These are phyloP conservation scores for Cynodonichthys magdalenae DNA, from an alignment of 2,797 vertebrate genomes.

Conservation along the genomic window DNA sequence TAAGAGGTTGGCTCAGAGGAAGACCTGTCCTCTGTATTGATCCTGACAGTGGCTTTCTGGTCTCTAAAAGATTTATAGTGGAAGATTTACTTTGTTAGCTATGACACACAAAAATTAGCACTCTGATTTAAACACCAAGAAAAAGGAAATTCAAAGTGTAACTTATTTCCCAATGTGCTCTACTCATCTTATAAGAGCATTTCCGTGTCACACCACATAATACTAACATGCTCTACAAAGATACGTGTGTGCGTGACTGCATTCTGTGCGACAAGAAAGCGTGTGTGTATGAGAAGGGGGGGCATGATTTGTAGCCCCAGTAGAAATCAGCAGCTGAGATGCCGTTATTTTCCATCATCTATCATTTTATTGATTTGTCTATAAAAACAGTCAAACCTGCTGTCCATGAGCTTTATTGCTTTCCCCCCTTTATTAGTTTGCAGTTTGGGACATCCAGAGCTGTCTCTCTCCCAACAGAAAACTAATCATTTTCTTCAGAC, in stretches of 20 bases:
- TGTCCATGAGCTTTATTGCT: slow-evolving; percentile 80
- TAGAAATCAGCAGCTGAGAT: slow-evolving; percentile 72
- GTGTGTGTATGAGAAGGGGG: slow-evolving; percentile 4
- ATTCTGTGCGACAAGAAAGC: background rate
- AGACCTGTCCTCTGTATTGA: slow-evolving; percentile 76
- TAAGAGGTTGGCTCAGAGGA: slow-evolving; percentile 70
- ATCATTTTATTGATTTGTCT: slow-evolving; percentile 84
- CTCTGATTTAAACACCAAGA: slow-evolving; percentile 28
- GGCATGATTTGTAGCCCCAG: slow-evolving; percentile 65
- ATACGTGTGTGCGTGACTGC: background rate
- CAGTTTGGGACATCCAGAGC: slow-evolving; percentile 79
- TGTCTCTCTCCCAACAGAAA: slow-evolving; percentile 72
- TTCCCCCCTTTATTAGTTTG: slow-evolving; percentile 80
- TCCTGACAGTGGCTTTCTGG: slow-evolving; percentile 74
- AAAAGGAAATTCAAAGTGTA: slow-evolving; percentile 46
- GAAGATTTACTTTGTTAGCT: slow-evolving; percentile 72
- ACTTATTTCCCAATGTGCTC: slow-evolving; percentile 31
- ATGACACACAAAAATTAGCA: slow-evolving; percentile 50
- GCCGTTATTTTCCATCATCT: slow-evolving; percentile 80
- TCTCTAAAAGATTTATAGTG: slow-evolving; percentile 73
- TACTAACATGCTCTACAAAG: slow-evolving; percentile 22
- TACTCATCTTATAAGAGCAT: slow-evolving; percentile 25
- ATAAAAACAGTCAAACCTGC: slow-evolving; percentile 82
- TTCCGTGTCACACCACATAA: slow-evolving; percentile 44
- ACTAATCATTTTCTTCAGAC: slow-evolving; percentile 79